A percentile compares a stretch with the other conserved stretches of the same genome.
These are phyloP conservation scores for Ficedula albicollis DNA, from an alignment of 2,797 vertebrate species.

Conservation along the genomic window DNA sequence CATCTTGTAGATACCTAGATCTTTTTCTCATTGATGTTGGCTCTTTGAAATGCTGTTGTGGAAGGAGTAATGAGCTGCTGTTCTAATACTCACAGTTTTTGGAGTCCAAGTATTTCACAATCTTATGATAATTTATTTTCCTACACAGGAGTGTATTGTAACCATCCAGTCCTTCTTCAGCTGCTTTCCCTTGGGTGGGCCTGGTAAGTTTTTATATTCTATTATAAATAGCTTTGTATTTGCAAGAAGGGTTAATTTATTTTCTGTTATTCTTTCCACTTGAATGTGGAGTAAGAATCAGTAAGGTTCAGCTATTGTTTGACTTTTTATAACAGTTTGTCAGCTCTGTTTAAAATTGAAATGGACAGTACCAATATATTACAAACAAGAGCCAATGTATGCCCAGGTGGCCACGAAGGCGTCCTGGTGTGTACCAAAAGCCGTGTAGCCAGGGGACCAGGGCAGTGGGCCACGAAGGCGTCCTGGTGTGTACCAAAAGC, in stretches of 20 bases:
- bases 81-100: background rate
- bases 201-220: conserved; percentile 33
- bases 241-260: background rate
- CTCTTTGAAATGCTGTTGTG: background rate
- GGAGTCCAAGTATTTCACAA: background rate
- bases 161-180: conserved; percentile 9
- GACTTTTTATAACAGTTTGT: background rate
- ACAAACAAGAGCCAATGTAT: background rate
- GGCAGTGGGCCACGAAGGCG: background rate
- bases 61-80: background rate
- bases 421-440: background rate
- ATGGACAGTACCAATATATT: background rate
- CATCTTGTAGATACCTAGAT: background rate
- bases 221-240: background rate
- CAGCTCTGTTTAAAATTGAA: background rate
- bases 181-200: conserved; percentile 12
- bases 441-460: background rate
- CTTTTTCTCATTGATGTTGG: background rate
- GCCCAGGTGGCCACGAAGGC: background rate
- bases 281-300: background rate
- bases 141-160: background rate
- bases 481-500: background rate
- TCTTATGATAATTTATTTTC: conserved; percentile 7
- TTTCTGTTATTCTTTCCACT: background rate
- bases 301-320: background rate